phyloP scores from a whole-genome alignment of 2,797 vertebrate genomes.

The Scolopax rusticola region DNA sequence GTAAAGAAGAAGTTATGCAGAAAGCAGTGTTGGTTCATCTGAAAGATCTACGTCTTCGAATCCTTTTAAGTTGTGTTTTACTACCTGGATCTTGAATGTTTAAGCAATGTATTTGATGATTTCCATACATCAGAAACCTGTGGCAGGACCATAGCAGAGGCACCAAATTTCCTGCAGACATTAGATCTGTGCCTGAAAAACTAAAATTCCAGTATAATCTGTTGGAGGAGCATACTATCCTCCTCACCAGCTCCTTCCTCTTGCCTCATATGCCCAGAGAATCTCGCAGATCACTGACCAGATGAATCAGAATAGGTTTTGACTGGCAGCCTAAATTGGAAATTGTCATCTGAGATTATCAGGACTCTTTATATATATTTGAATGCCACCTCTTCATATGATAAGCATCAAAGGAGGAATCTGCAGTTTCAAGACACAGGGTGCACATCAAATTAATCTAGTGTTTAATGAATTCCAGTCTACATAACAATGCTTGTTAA shows the following conservation, averaged over 20 bases:
- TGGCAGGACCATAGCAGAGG: background rate
- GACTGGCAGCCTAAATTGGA: background rate
- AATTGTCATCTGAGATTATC: background rate
- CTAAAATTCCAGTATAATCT: background rate
- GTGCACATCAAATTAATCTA: background rate
- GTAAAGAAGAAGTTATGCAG: background rate
- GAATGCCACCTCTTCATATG: background rate
- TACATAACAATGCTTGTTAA: conserved; percentile 1
- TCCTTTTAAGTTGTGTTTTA: background rate
- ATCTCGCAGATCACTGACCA: background rate
- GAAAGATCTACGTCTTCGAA: background rate
- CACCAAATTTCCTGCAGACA: background rate
- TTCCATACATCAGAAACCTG: background rate
- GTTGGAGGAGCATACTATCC: background rate
- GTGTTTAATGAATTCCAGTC: conserved; percentile 34
- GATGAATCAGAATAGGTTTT: background rate
- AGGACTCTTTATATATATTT: background rate
- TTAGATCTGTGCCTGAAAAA: background rate
- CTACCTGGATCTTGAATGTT: background rate
- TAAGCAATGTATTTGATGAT: background rate
- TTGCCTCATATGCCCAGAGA: background rate
- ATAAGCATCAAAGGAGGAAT: background rate
- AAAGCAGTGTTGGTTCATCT: background rate
- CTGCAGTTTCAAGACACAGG: background rate
- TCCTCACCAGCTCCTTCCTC: background rate